A percentile compares a stretch with the other conserved stretches of the same genome.
Conservation (phyloP, 2,888 invertebrate species). For the Spisula subtruncata region DNA sequence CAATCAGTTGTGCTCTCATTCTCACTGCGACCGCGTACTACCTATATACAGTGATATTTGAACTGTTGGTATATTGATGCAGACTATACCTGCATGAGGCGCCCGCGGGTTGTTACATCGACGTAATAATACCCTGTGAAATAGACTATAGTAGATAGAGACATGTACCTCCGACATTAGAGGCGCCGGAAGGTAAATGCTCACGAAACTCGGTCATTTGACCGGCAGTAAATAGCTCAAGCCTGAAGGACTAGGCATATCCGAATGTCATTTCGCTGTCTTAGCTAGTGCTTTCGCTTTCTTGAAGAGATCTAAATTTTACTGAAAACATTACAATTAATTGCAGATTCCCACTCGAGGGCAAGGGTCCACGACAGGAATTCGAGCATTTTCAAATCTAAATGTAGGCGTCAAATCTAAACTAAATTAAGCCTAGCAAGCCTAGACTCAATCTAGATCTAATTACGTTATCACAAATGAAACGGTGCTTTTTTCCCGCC, state of each 20-base stretch:
- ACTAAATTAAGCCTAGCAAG: too few relatives aligned
- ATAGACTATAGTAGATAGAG: background rate
- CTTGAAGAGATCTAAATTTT: too few relatives aligned
- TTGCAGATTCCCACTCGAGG: too few relatives aligned
- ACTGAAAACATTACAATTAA: too few relatives aligned
- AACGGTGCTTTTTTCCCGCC: background rate
- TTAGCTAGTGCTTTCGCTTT: too few relatives aligned
- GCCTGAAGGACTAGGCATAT: too few relatives aligned
- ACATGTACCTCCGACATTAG: background rate
- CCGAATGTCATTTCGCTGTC: too few relatives aligned
- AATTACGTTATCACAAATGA: background rate
- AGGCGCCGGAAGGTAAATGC: background rate
- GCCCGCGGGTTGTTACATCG: background rate
- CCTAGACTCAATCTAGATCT: background rate
- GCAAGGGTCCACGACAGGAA: too few relatives aligned
- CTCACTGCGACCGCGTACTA: background rate
- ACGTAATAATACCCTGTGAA: background rate
- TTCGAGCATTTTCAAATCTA: too few relatives aligned
- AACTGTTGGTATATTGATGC: background rate
- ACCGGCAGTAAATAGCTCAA: background rate
- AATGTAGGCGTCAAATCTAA: too few relatives aligned
- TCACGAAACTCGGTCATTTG: slow-evolving; percentile 18
- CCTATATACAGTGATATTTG: background rate
- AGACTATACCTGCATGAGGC: background rate
- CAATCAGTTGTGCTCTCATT: too few relatives aligned